These are phyloP conservation scores for Spisula solida DNA, from an alignment of 2,888 invertebrate species.

Conservation along the genomic window DNA sequence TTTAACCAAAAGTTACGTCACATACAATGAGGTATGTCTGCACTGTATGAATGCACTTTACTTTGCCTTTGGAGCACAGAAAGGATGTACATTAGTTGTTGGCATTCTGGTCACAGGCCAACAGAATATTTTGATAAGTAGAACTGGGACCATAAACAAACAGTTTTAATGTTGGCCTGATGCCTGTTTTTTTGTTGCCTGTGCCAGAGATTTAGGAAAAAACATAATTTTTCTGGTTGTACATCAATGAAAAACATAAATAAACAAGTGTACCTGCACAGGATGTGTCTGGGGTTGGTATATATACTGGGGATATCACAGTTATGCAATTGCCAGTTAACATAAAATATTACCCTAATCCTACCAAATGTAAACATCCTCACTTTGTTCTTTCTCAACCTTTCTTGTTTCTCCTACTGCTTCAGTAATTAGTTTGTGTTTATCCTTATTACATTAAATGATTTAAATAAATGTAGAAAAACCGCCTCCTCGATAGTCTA, in stretches of 20 bases:
- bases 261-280: neutral
- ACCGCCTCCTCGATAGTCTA: too few species aligned
- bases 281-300: neutral
- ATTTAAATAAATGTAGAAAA: too few species aligned
- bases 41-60: too few species aligned
- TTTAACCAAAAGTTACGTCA: too few species aligned
- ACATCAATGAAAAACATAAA: slow-evolving; percentile 18
- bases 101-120: too few species aligned
- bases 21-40: too few species aligned
- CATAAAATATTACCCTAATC: slow-evolving; percentile 3
- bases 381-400: neutral
- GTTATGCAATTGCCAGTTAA: neutral
- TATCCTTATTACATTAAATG: neutral
- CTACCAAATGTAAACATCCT: neutral
- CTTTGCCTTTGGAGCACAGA: too few species aligned
- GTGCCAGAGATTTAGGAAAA: neutral
- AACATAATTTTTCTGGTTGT: neutral
- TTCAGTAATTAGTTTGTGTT: slow-evolving; percentile 4
- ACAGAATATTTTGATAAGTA: too few species aligned
- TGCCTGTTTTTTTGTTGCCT: neutral
- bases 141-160: too few species aligned
- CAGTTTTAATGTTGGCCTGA: neutral
- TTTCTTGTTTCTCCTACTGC: neutral
- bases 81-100: too few species aligned
- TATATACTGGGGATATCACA: neutral